A percentile compares a stretch with the other conserved stretches of the same genome.
These are phyloP conservation scores for Gordius sp. DNA, from an alignment of 2,888 invertebrate species.

Conservation along the genomic window DNA sequence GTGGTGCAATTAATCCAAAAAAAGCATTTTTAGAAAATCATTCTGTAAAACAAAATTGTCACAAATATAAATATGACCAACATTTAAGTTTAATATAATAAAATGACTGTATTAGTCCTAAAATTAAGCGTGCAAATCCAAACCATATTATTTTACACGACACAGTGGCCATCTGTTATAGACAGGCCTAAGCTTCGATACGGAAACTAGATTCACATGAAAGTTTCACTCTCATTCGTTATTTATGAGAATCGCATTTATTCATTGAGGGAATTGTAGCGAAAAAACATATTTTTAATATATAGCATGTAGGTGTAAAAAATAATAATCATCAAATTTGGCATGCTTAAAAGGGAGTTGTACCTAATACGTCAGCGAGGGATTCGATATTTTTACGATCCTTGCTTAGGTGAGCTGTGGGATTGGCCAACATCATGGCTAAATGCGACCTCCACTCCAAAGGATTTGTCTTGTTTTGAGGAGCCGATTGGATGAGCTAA, in stretches of 20 bases:
- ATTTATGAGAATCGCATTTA: too few relatives aligned
- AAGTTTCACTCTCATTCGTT: too few relatives aligned
- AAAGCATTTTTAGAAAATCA: neutral
- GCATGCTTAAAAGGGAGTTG: too few relatives aligned
- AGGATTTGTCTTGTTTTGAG: neutral
- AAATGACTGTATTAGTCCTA: too few relatives aligned
- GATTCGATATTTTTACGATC: slow-evolving; percentile 35
- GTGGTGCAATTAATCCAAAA: slow-evolving; percentile 19
- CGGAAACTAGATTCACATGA: too few relatives aligned
- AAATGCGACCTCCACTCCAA: slow-evolving; percentile 69
- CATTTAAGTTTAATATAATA: too few relatives aligned
- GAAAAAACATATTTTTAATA: neutral
- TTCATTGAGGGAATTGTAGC: neutral
- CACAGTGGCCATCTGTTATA: too few relatives aligned
- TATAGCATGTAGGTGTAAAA: neutral
- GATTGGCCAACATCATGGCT: slow-evolving; percentile 62
- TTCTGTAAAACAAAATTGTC: neutral
- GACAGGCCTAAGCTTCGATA: too few relatives aligned
- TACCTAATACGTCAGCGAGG: slow-evolving; percentile 8
- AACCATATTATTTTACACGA: too few relatives aligned
- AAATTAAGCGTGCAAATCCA: too few relatives aligned
- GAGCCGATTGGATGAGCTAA: neutral
- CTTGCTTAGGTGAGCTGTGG: slow-evolving; percentile 44
- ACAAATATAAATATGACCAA: too few relatives aligned
- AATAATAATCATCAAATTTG: neutral